Conservation (phyloP, 2,113 vertebrate species). For the Lathamus discolor region DNA sequence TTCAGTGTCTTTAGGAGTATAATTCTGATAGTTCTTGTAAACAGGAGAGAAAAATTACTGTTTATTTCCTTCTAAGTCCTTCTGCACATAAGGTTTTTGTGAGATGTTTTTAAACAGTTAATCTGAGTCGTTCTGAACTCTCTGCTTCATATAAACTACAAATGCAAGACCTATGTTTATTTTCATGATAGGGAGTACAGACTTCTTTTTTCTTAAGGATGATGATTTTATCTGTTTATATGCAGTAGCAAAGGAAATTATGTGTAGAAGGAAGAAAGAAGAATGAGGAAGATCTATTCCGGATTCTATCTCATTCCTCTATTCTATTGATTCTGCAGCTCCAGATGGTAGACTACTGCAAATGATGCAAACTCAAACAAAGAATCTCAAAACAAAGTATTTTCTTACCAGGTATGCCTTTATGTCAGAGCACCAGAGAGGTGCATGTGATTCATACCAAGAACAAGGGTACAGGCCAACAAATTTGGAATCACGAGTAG, state of each 20-base stretch:
- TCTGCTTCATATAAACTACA: background rate
- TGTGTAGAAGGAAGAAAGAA: background rate
- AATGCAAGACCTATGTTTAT: background rate
- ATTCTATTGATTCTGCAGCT: background rate
- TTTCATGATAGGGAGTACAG: background rate
- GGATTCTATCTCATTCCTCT: background rate
- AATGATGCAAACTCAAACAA: background rate
- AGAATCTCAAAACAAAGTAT: background rate
- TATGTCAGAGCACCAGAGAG: background rate
- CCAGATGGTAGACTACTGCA: background rate
- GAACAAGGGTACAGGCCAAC: background rate
- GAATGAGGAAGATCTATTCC: background rate
- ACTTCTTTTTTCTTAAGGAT: background rate
- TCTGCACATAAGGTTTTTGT: background rate
- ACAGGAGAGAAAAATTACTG: background rate
- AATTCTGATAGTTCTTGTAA: background rate
- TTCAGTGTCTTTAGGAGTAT: background rate
- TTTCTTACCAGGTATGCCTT: background rate
- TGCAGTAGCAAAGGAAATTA: background rate
- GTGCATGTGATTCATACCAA: background rate
- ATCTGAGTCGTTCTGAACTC: background rate
- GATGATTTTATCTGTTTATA: background rate
- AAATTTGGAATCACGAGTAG: background rate
- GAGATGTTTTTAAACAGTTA: background rate
- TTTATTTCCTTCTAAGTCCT: background rate